phyloP scores from a whole-genome alignment of 2,113 vertebrate genomes.

The Platysteira castanea region DNA sequence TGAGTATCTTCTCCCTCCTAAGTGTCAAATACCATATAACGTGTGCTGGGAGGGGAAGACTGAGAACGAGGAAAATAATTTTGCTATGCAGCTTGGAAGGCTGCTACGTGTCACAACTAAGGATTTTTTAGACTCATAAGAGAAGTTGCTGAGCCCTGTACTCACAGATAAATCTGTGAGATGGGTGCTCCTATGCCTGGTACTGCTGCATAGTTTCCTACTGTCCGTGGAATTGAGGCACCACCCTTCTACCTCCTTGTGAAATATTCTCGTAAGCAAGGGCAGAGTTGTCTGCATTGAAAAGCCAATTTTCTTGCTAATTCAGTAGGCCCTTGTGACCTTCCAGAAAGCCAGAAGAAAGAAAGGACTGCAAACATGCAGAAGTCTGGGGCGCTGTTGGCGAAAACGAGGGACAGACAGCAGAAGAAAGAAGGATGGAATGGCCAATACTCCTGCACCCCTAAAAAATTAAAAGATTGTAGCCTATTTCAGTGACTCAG shows the following conservation, averaged over 20 bases:
- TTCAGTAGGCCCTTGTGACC: background rate
- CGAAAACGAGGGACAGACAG: background rate
- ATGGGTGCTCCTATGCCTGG: background rate
- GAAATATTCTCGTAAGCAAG: background rate
- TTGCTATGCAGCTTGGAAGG: background rate
- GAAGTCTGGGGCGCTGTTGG: fast-evolving
- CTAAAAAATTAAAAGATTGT: background rate
- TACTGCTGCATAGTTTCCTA: background rate
- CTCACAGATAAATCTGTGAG: background rate
- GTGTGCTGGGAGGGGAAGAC: background rate
- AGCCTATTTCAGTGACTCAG: background rate
- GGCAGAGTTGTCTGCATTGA: background rate
- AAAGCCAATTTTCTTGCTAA: background rate
- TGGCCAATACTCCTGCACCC: background rate
- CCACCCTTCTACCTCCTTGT: background rate
- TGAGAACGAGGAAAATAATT: background rate
- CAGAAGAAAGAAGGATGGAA: background rate
- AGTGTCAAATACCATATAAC: background rate
- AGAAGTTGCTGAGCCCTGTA: background rate
- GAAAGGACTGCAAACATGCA: background rate
- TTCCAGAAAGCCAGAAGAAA: background rate
- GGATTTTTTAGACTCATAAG: background rate
- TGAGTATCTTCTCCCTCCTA: background rate
- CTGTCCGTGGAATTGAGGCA: background rate
- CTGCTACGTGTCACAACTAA: background rate